Evolutionary conservation across 2,888 invertebrate species (phyloP), one percentile per base, ranked within the genome.

Genomic region (Nomada goodeniana): DNA sequence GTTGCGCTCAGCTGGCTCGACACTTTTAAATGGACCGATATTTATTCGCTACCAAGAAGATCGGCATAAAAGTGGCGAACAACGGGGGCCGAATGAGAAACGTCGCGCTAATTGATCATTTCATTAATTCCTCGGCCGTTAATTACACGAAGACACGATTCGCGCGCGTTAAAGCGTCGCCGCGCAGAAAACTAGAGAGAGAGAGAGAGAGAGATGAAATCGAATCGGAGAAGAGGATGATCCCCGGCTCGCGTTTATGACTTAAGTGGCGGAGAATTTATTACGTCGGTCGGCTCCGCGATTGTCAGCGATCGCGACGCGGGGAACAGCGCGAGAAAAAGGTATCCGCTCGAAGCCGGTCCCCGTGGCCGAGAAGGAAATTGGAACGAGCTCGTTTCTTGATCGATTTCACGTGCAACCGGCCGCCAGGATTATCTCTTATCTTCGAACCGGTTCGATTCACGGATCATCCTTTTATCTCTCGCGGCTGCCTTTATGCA

Each of bases 381-480:
- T 83, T 75, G 77, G 77, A 80, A 74, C 84, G 70, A 53, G 71
- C 72, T 76, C 76, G 67, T 68, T 72, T 64, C 68, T 65, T 57
- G 80, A 80, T 83, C 84, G 80, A 80, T 83, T 71, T 80, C 83
- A 64, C 75, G 65, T 11, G 26, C 55, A 50, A 10, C 75, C 59
- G 29, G 65, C 60, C 57, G 52, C 23, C 18, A 20, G 18, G 59
- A 61, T 84, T 84, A 82, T 84, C 84, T 84, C 69, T 84, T 80
- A 84, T 84, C 84, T 80, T 1, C 64, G 80, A 83, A 84, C 84
- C 84, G 84, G 83, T 84, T 84, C 80, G 83, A 78, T 75, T 68
- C 69, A 44, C 64, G 77, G 83, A 84, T 83, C 77, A 84, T 84
- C 77, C 75, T 53, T 55, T 36, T 72, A 60, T 77, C 64, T 29